A percentile compares a stretch with the other conserved stretches of the same genome.
Evolutionary conservation across 2,797 vertebrate species (phyloP).

Genomic region (Acrossocheilus wenchowensis): DNA sequence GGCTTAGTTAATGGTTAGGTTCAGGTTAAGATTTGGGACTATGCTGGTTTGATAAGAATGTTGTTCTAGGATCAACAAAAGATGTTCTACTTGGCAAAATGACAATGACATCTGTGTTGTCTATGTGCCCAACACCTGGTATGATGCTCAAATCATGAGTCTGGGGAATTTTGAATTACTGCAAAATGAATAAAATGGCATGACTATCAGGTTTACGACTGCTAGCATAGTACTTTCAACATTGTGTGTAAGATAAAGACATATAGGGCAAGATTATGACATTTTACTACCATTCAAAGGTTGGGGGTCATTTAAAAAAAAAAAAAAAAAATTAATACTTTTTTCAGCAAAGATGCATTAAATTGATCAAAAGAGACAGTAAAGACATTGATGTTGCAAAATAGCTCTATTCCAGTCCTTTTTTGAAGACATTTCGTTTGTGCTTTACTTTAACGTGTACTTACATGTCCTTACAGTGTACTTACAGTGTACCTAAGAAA

Average conservation of each 20-base stretch:
- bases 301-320: background rate
- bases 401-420: background rate
- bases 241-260: background rate
- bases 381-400: background rate
- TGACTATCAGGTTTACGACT: background rate
- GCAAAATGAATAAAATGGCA: background rate
- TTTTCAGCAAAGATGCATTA: no score
- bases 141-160: background rate
- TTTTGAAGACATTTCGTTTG: background rate
- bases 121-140: background rate
- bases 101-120: background rate
- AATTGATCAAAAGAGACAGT: background rate
- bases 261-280: background rate
- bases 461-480: no score
- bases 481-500: no score
- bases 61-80: slow-evolving; percentile 11
- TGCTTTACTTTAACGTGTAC: no score
- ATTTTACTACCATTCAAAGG: background rate
- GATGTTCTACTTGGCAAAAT: background rate
- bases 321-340: no score
- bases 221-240: background rate
- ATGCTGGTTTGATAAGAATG: background rate
- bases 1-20: background rate
- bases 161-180: background rate
- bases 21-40: background rate